Evolutionary conservation across 2,888 invertebrate species (phyloP), one percentile per base, ranked within the genome.

Genomic region (Nesidiocoris tenuis): DNA sequence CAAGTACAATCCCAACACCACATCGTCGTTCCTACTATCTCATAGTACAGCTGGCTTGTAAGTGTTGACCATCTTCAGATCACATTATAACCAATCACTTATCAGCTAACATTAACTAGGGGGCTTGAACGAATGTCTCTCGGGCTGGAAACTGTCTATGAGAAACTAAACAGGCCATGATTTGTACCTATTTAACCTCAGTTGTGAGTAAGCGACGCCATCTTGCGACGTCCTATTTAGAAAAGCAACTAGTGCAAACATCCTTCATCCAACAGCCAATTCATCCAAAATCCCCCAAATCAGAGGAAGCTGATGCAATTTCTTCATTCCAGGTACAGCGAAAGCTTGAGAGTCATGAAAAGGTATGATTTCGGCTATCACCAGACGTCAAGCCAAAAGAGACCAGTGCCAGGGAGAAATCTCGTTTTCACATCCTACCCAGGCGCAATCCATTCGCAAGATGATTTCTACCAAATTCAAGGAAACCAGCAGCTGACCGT

Each of bases 391-490:
- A 84, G 84, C 65, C 82, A 82, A 63, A 84, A 85, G 64, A 84
- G 85, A 17, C 12, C 9, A 25, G 88, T 92, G 21, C 89, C 92
- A 0, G 91, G 91, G 0, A 86, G 86, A 57, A 87, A 88, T 1
- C 87, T 93, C 21, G 87, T 90, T 9, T 94, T 95, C 85, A 90
- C 94, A 0, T 91, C 94, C 0, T 95, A 94, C 83, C 95, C 95
- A 0, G 95, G 93, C 9, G 88, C 91, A 16, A 82, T 94, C 55
- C 90, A 90, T 56, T 94, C 94, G 39, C 90, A 91, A 70, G 94
- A 95, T 83, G 94, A 94, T 82, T 92, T 91, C 83, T 94, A 94
- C 82, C 83, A 90, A 16, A 84, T 93, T 7, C 81, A 87, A 90
- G 1, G 86, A 88, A 2, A 82, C 59, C 79, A 82, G 21, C 85